These are phyloP conservation scores for Hetaerina titia DNA, from an alignment of 2,888 invertebrate species.

Conservation along the genomic window DNA sequence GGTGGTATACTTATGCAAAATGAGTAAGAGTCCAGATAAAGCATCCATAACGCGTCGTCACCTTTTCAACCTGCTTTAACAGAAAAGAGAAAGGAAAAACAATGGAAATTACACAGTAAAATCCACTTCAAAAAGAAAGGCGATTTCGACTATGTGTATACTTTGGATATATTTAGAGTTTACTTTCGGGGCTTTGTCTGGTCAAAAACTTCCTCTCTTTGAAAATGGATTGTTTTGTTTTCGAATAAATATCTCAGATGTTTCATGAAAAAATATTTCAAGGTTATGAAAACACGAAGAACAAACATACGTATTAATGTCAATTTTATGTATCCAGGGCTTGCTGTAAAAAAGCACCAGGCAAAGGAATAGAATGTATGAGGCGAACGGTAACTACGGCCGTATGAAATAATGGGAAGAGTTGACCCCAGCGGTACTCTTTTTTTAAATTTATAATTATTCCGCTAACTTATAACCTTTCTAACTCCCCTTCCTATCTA, in stretches of 20 bases:
- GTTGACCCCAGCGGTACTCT: no score
- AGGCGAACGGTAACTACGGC: no score
- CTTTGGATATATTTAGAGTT: neutral
- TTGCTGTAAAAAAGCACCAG: no score
- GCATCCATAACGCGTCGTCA: neutral
- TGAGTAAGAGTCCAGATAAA: neutral
- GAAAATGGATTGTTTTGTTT: neutral
- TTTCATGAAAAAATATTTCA: neutral
- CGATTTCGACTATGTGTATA: neutral
- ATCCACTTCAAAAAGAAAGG: neutral
- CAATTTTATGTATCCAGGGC: no score
- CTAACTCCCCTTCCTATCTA: no score
- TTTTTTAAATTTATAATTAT: no score
- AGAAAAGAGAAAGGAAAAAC: neutral
- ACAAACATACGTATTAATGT: no score
- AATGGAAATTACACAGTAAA: neutral
- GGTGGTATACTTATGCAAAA: neutral
- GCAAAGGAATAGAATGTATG: no score
- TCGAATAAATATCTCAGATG: neutral
- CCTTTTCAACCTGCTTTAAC: neutral
- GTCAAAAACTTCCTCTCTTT: neutral
- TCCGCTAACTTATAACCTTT: no score
- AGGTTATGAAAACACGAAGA: neutral
- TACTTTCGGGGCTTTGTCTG: neutral
- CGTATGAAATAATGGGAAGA: no score